phyloP scores from a whole-genome alignment of 2,113 vertebrate genomes.

The Thalassarche chlororhynchos region DNA sequence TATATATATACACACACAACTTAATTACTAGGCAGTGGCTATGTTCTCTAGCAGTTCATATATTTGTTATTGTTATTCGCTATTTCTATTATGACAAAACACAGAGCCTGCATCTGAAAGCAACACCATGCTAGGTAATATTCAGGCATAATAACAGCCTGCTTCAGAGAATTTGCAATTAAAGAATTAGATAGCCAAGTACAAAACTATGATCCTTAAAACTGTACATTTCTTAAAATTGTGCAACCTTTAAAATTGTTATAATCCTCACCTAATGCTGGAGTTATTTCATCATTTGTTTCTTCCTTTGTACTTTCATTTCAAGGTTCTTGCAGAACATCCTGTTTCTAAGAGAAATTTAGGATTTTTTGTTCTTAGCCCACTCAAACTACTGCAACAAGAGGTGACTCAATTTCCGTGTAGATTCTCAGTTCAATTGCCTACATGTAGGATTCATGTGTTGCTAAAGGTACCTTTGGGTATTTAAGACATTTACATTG shows the following conservation, averaged over 20 bases:
- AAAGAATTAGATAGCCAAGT: neutral
- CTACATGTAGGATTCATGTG: neutral
- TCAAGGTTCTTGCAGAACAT: neutral
- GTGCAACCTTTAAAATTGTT: neutral
- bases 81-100: neutral
- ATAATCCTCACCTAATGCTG: neutral
- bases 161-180: neutral
- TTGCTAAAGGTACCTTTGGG: neutral
- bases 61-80: neutral
- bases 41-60: neutral
- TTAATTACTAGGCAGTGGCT: neutral
- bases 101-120: neutral
- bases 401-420: neutral
- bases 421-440: neutral
- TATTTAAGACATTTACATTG: neutral
- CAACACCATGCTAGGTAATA: neutral
- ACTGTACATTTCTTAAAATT: neutral
- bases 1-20: neutral
- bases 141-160: neutral
- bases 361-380: neutral
- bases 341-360: neutral
- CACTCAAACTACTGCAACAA: neutral
- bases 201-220: slow-evolving; percentile 22
- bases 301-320: neutral
- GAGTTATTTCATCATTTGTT: neutral